Evolutionary conservation across 2,797 vertebrate species (phyloP).

Genomic region (Trematomus bernacchii): DNA sequence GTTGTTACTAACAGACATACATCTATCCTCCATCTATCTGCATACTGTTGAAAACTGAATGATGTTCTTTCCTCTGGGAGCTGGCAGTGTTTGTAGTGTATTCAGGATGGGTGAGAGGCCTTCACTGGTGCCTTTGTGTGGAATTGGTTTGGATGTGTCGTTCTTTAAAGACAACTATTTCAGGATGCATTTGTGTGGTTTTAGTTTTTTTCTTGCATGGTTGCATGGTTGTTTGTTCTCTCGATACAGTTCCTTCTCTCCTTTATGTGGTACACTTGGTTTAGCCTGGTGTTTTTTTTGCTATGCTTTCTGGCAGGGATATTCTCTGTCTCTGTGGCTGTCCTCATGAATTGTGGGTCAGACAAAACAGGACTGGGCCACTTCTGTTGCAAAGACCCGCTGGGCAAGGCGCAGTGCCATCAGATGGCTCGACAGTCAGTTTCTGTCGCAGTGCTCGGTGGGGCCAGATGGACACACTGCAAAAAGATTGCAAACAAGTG

Average conservation of each 20-base stretch:
- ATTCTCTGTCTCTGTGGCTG: constrained; percentile 42
- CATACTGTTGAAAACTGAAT: constrained; percentile 28
- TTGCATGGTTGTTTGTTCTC: constrained; percentile 39
- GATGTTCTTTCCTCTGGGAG: constrained; percentile 55
- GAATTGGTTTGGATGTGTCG: constrained; percentile 35
- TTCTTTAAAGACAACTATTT: constrained; percentile 53
- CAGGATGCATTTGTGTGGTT: constrained; percentile 45
- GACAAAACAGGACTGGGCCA: constrained; percentile 66
- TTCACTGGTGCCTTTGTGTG: constrained; percentile 36
- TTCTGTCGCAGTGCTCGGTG: constrained; percentile 35
- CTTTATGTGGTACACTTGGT: constrained; percentile 44
- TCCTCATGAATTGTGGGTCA: constrained; percentile 74
- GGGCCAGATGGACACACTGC: constrained; percentile 69
- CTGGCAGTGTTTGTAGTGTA: constrained; percentile 29
- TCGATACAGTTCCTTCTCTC: constrained; percentile 31
- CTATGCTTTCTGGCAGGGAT: constrained; percentile 40
- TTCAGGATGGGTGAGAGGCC: constrained; percentile 41
- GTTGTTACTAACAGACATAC: constrained; percentile 22
- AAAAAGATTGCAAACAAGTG: constrained; percentile 32
- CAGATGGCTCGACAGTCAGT: constrained; percentile 35
- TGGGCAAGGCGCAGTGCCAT: constrained; percentile 53
- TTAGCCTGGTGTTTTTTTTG: constrained; percentile 30
- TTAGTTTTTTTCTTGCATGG: constrained; percentile 7
- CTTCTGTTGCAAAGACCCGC: constrained; percentile 61
- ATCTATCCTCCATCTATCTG: constrained; percentile 26